Evolutionary conservation across 1,140 invertebrate genomes (phyloP).

Genomic region (Bombyx mori): ASM3026992v2 NC_085127.1:7158001-7158500

Average conservation of each 20-base stretch:
- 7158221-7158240: conserved; percentile 39
- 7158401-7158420: conserved; percentile 29
- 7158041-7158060: too few relatives aligned
- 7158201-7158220: conserved; percentile 33
- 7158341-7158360: conserved; percentile 17
- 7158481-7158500: conserved; percentile 13
- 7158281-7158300: too few relatives aligned
- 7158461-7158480: conserved; percentile 22
- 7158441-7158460: conserved; percentile 20
- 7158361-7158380: conserved; percentile 41
- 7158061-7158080: background rate
- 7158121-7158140: conserved; percentile 68
- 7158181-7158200: conserved; percentile 30
- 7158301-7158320: conserved; percentile 9
- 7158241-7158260: conserved; percentile 30
- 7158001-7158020: too few relatives aligned
- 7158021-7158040: background rate
- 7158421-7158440: conserved; percentile 5
- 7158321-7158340: conserved; percentile 16
- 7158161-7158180: conserved; percentile 54
- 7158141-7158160: conserved; percentile 61
- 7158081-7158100: conserved; percentile 47
- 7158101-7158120: conserved; percentile 69
- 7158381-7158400: conserved; percentile 27
- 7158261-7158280: conserved; percentile 46